Evolutionary conservation across 2,888 invertebrate species (phyloP), one percentile per base, ranked within the genome.

Genomic region (Frankliniella intonsa): DNA sequence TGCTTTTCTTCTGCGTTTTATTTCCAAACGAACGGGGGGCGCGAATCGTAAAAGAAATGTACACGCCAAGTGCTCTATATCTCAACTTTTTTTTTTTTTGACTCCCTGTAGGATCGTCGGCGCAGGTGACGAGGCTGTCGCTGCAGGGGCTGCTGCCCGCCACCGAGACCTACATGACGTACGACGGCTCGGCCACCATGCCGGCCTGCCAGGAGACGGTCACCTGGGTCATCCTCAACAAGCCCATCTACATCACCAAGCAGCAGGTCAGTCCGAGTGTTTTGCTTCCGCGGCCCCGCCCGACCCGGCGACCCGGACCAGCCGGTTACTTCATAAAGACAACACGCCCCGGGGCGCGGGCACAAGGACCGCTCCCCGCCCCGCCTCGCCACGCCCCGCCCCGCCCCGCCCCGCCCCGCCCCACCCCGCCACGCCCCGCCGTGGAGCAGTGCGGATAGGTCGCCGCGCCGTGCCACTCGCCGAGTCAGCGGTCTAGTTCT

Each of bases 201-300:
- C 99, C 99, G 3, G 96, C 97, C 84, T 99, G 99, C 90, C 95
- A 97, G 89, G 99, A 99, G 90, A 98, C 98, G 50, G 98, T 98
- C 89, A 98, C 98, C 86, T 99, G 99, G 99, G 91, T 99, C 88
- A 95, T 99, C 87, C 91, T 98, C 88, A 99, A 99, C 90, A 97
- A 97, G 89, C 99, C 99, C 84, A 97, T 99, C 88, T 98, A 98
- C 90, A 97, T 98, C 88, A 97, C 97, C 84, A 95, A 95, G 90
- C 96, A 97, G 91, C 97, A 98, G 94, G 98, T 97, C 89, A 88
- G 88, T 86, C 38, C n/a, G 27, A 83, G 49, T 14, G 65, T 69
- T 55, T 55, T 19, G 55, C 55, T 14, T 55, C 55, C 55, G 38
- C 38, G 38, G 38, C 5, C 38, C 38, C 2, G 38, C 38, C 38